Evolutionary conservation across 1,140 invertebrate species (phyloP).

Genomic region (Cydia strobilella): DNA sequence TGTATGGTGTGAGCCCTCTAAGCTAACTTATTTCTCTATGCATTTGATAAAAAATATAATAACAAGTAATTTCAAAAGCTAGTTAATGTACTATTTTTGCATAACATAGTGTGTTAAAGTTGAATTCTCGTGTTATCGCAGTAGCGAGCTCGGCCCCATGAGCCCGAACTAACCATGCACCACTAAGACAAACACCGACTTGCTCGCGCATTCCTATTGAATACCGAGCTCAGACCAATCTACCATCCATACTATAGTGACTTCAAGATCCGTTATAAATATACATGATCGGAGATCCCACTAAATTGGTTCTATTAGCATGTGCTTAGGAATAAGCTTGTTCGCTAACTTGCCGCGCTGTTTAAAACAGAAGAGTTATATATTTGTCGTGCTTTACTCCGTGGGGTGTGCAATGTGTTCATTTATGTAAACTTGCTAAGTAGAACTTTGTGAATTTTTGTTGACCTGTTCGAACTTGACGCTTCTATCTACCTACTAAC

Average conservation of each 20-base stretch:
- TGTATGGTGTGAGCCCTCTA: too few species aligned
- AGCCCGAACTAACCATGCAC: conserved; percentile 24
- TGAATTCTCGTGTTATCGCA: background rate
- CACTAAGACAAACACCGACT: conserved; percentile 16
- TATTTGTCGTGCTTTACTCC: conserved; percentile 13
- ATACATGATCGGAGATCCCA: background rate
- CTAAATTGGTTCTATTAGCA: background rate
- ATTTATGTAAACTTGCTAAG: conserved; percentile 5
- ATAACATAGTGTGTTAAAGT: conserved; percentile 11
- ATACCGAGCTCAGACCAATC: background rate
- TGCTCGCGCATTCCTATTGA: background rate
- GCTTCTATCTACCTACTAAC: background rate
- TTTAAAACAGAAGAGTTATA: conserved; percentile 27
- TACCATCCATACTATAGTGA: background rate
- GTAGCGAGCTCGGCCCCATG: background rate
- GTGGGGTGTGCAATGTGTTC: background rate
- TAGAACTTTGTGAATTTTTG: conserved; percentile 17
- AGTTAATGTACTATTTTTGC: background rate
- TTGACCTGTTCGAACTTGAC: background rate
- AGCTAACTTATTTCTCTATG: too few species aligned
- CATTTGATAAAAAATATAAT: background rate
- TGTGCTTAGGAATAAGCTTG: background rate
- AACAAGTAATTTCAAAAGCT: background rate
- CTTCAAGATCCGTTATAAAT: background rate
- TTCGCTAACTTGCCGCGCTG: conserved; percentile 17